Evolutionary conservation across 2,113 vertebrate species (phyloP), one percentile per base, ranked within the genome.

Genomic region (Regulus satrapa): DNA sequence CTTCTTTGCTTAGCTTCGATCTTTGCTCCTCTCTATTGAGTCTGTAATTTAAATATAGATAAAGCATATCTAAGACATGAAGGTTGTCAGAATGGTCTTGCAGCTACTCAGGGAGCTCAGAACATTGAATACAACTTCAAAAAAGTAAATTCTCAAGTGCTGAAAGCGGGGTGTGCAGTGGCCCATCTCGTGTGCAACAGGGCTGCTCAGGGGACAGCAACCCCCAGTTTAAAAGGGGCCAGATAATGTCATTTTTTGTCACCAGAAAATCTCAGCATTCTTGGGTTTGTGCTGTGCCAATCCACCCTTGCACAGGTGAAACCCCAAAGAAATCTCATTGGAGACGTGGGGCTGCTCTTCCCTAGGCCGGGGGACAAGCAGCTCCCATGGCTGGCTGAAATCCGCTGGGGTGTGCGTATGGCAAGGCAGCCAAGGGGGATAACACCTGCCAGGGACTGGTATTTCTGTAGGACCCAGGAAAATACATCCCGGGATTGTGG

Each of bases 391-490:
- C 15, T 25, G 31, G n/a, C 68, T 3, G 4, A 19, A 41, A 48
- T 43, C 38, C 32, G 0, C 32, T 9, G 64, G 1, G 4, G 12
- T 10, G 40, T 14, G 43, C 1, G 8, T 1, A 1, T 1, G 21
- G 73, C 7, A 48, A 63, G 8, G 38, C 11, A 41, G 38, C 1
- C 17, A 2, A 10, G 64, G 1, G 29, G 36, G 36, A 2, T 4
- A 13, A 26, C 8, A 4, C 13, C 45, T 19, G 9, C 9, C 18
- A 8, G 52, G 14, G 28, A 5, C 21, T 6, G 49, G 28, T 2
- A 8, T 29, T 46, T 2, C 82, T 23, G 43, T 0, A 3, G 94
- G 38, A 56, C 0, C 1, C 4, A 4, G 61, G 36, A 16, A 25
- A 59, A 71, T n/a, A 1, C 38, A 4, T 2, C 62, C 41, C 2